Base-by-base conservation (phyloP, 2,888 invertebrate species). In the Acrocyrtus sp. region DNA sequence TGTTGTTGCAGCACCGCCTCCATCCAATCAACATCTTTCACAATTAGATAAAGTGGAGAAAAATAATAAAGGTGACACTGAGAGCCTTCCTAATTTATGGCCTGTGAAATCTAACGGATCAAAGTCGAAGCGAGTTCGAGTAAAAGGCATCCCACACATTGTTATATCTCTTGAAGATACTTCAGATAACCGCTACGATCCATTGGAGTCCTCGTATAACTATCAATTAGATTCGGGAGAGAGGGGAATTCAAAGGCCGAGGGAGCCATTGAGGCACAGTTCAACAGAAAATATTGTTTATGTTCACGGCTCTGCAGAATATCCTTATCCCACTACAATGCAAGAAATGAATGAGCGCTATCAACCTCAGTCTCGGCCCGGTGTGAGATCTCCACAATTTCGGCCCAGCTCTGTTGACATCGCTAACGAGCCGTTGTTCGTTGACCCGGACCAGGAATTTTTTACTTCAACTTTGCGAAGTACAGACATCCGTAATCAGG, bases 401-500 rank as follows among this genome's bases (percentile, higher is more conserved):
- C 62, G 61, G 24, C 69, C 77, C 5, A 77, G 74, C 58, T 58
- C 72, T 5, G 10, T 69, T 15, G 73, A 78, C 19, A 21, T 74
- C 10, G 69, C 77, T 1, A n/a, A n/a, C n/a, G 77, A 77, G 27
- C 69, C 77, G 17, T 69, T 77, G 3, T 77, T 78, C 29, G 72
- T 79, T 39, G 78, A 77, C 45, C 78, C 81, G 1, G 79, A 76
- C 29, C 77, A 79, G 54, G 81, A 81, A 17, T 81, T 79, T 54
- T 79, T 74, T 47, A 81, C 81, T 3, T 72, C 76, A 0, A 79
- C 81, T 4, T 66, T 79, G 12, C 51, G 62, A 24, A 62, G 51
- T 15, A 17, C 45, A 6, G 51, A 48, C 27, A 24, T 43, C 8
- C 56, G 26, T 54, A 27, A 56, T n/a, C 53, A 63, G 22, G 43